Evolutionary conservation across 2,797 vertebrate species (phyloP), one percentile per base, ranked within the genome.

Genomic region (Gallirallus australis): DNA sequence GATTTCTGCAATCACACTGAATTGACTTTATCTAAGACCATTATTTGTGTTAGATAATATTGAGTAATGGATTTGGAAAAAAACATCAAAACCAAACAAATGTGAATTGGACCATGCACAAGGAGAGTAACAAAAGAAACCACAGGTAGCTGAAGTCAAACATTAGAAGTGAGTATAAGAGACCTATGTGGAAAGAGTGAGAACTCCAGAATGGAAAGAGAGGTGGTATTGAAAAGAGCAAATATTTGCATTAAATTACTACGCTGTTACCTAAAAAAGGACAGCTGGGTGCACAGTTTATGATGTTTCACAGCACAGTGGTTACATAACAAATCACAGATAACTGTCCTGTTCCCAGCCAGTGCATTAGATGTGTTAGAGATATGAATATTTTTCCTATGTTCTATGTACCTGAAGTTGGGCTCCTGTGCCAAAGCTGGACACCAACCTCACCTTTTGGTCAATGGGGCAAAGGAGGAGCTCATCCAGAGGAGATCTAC

Each of bases 391-490:
- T 21, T 48, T 64, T 57, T 37, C 52, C 33, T 30, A 1, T 37
- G 25, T 72, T 17, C 19, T 31, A 0, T 1, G 3, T 28, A 76
- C 33, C n/a, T 20, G 14, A 35, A 69, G 7, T 6, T 39, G 33
- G 47, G 47, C 30, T 88, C 33, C 75, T 82, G 33, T 31, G 24
- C 23, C 27, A 59, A 42, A 72, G 35, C 15, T 70, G 68, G 52
- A 52, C 21, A 33, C 52, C 48, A 77, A 12, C 30, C 31, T 91
- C 33, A 24, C 30, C 12, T 45, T 59, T 27, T 28, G 18, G 16
- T 25, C 39, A 40, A 3, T 0, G 3, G 39, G 25, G 27, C 15
- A 63, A 89, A 69, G 40, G 1, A 0, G 1, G 24, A 16, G 8
- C 39, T 79, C 3, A 1, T 16, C 5, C 8, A n/a, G 33, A 6